A percentile compares a stretch with the other conserved stretches of the same genome.
These are phyloP conservation scores for Camelus bactrianus DNA, from an alignment of 2,113 vertebrate genomes.

Conservation along the genomic window DNA sequence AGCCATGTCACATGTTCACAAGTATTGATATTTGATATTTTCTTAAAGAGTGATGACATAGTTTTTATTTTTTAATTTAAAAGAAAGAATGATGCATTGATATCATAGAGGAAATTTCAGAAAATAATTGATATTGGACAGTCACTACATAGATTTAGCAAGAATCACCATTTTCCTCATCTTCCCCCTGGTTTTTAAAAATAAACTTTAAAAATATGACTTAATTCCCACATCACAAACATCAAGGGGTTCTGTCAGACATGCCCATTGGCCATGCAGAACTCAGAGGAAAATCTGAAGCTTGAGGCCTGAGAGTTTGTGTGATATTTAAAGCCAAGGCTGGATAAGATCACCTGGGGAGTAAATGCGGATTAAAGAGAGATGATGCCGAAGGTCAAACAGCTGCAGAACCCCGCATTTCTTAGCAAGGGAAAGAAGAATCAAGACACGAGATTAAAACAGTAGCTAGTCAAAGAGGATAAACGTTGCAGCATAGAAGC, in stretches of 20 bases:
- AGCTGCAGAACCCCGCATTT: neutral
- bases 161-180: neutral
- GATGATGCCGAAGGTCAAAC: neutral
- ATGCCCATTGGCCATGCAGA: neutral
- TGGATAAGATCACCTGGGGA: neutral
- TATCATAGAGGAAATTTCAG: neutral
- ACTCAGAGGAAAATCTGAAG: neutral
- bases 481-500: neutral
- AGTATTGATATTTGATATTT: neutral
- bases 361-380: neutral
- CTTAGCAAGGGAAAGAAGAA: neutral
- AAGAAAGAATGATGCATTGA: slow-evolving; percentile 9
- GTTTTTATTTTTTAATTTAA: neutral
- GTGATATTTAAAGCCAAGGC: neutral
- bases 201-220: neutral
- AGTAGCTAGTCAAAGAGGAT: neutral
- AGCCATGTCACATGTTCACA: neutral
- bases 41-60: neutral
- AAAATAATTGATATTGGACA: neutral
- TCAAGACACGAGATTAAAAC: neutral
- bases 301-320: neutral
- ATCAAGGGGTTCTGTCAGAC: neutral
- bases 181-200: neutral
- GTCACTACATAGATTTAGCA: neutral
- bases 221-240: neutral